A percentile compares a stretch with the other conserved stretches of the same genome.
phyloP scores from a whole-genome alignment of 1,140 invertebrate species.

The Orius laevigatus region DNA sequence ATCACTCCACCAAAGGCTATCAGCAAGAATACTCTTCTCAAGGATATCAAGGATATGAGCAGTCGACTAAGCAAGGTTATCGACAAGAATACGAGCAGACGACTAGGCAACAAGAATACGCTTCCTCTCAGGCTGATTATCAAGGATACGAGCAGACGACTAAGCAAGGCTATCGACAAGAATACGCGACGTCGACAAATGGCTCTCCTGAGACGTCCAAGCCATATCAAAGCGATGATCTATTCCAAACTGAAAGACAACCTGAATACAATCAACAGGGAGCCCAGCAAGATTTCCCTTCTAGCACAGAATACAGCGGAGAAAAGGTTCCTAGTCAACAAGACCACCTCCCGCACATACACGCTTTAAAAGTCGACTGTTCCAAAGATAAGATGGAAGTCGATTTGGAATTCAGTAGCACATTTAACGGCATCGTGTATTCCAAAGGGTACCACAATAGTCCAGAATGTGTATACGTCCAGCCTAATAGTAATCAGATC shows the following conservation, averaged over 20 bases:
- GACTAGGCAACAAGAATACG: too few species aligned
- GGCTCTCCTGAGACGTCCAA: too few species aligned
- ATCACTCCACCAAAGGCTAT: too few species aligned
- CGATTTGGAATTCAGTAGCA: constrained; percentile 57
- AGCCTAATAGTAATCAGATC: constrained; percentile 45
- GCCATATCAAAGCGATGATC: background rate
- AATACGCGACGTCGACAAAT: too few species aligned
- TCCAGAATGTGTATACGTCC: constrained; percentile 54
- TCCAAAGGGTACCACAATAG: constrained; percentile 60
- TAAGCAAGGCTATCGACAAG: too few species aligned
- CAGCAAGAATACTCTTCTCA: too few species aligned
- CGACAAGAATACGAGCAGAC: too few species aligned
- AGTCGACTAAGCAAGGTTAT: too few species aligned
- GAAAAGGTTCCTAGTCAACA: constrained; percentile 25
- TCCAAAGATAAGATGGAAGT: constrained; percentile 70
- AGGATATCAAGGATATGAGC: too few species aligned
- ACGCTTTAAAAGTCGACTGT: constrained; percentile 56
- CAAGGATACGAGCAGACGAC: too few species aligned
- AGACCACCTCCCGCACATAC: constrained; percentile 52
- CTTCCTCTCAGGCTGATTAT: too few species aligned
- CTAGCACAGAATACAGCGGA: constrained; percentile 20
- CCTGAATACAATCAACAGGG: background rate
- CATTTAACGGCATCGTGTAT: constrained; percentile 63
- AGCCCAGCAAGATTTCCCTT: background rate
- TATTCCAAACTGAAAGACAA: background rate